Conservation (phyloP, 64 coral and sea anemone species). For the Hydrozoanthus tunicans region DNA sequence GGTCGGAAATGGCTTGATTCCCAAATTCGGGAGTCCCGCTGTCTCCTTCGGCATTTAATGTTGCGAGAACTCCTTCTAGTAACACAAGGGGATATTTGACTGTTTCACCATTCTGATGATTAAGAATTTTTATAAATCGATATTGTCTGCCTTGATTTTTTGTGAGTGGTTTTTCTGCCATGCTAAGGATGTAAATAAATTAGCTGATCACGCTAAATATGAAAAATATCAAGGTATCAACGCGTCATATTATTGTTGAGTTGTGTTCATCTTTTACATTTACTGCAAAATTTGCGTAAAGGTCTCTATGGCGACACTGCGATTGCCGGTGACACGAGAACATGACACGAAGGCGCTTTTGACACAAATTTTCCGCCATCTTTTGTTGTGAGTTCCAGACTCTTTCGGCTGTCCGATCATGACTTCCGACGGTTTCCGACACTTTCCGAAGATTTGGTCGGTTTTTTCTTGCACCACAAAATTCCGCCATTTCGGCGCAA, state of each 20-base stretch:
- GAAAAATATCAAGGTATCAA: background rate
- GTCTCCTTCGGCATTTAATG: background rate
- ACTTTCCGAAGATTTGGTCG: constrained; percentile 12
- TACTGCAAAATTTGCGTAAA: background rate
- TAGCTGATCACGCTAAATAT: background rate
- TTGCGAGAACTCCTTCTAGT: constrained; percentile 62
- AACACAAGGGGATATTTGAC: constrained; percentile 79
- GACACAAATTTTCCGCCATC: constrained; percentile 26
- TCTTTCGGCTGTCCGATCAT: background rate
- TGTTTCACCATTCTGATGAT: constrained; percentile 60
- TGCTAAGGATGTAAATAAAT: background rate
- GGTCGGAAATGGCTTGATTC: background rate
- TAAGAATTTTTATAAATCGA: constrained; percentile 61
- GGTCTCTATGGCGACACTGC: constrained; percentile 6
- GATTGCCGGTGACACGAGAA: background rate
- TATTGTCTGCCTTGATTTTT: background rate
- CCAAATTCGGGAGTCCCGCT: background rate
- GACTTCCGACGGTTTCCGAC: constrained; percentile 6
- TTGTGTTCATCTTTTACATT: background rate
- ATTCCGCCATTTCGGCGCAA: constrained; percentile 88
- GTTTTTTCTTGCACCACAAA: background rate
- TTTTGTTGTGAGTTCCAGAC: constrained; percentile 28
- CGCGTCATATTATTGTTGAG: background rate
- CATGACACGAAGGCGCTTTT: background rate
- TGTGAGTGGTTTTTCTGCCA: background rate